Evolutionary conservation across 1,140 invertebrate species (phyloP), one percentile per base, ranked within the genome.

Genomic region (Drosophila trapezifrons): DNA sequence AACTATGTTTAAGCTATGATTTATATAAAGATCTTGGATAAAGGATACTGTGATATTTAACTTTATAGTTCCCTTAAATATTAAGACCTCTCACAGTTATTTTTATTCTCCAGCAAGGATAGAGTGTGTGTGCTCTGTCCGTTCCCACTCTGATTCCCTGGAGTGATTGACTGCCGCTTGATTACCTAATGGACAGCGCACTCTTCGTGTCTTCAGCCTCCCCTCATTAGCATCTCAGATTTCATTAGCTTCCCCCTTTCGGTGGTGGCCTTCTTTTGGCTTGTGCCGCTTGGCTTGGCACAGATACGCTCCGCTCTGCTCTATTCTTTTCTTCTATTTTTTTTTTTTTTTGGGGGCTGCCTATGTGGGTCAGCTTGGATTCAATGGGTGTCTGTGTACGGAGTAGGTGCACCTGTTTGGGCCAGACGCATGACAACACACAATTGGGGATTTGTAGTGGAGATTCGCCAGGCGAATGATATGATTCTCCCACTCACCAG

Each of bases 201-300:
- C 55, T 73, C 52, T 51, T 46, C 71, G 57, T 54, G 71, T 57
- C 37, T 49, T 35, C 51, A 47, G 72, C 55, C 55, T 56, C 43
- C 67, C 66, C 65, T 58, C 73, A 67, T 76, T 76, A 76, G 62
- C 73, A 76, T 76, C 73, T 76, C 62, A 20, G 73, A 76, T 76
- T 76, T 76, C 55, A 76, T 76, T 59, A 76, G 73, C 40, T 43
- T 51, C 45, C 38, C 60, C 10, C 29, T 42, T 40, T 32, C 20
- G 32, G 35, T 22, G 47, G 6, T 64, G 27, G 54, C 58, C 64
- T 47, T 43, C 35, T 58, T 76, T 76, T 76, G 72, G 73, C 73
- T 67, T 76, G 62, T 67, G 62, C 73, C 73, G 72, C 72, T 76
- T 76, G 38, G 73, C 73, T 58, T 76, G 73, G 62, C 70, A 60